Percentiles rank a stretch among this genome's conserved stretches.
Evolutionary conservation across 2,888 invertebrate genomes (phyloP).

Genomic region (Campaea margaritaria): DNA sequence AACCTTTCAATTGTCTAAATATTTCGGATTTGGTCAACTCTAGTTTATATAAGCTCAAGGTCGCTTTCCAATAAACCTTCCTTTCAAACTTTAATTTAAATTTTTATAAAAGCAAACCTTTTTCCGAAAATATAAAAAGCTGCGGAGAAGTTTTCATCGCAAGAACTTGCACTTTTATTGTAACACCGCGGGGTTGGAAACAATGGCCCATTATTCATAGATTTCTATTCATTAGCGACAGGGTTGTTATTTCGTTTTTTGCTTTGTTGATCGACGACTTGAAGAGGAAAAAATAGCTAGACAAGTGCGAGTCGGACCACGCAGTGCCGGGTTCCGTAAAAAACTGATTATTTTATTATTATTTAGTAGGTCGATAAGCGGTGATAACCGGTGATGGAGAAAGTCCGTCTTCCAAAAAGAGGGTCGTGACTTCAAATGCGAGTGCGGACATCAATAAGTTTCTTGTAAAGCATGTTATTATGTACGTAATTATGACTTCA

Average conservation of each 20-base stretch:
- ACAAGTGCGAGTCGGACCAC: background rate
- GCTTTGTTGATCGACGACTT: constrained; percentile 41
- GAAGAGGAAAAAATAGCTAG: constrained; percentile 25
- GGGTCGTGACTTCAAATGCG: too few species aligned
- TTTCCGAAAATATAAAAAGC: constrained; percentile 31
- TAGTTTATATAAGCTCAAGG: constrained; percentile 19
- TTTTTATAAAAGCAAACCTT: constrained; percentile 26
- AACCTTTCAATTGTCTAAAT: too few species aligned
- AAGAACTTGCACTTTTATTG: constrained; percentile 36
- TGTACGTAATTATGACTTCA: too few species aligned
- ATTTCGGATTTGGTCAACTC: too few species aligned
- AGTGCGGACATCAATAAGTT: too few species aligned
- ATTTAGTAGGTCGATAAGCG: too few species aligned
- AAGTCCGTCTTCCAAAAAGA: too few species aligned
- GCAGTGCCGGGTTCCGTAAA: background rate
- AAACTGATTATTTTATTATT: too few species aligned
- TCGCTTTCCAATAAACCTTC: constrained; percentile 14
- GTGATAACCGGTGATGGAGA: too few species aligned
- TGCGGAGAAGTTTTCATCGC: constrained; percentile 23
- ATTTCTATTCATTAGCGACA: constrained; percentile 57
- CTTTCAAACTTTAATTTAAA: constrained; percentile 20
- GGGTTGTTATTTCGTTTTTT: constrained; percentile 47
- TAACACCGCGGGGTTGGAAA: constrained; percentile 43
- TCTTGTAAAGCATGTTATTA: too few species aligned
- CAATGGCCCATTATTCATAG: constrained; percentile 59